Evolutionary conservation across 2,113 vertebrate genomes (phyloP), one percentile per base, ranked within the genome.

Genomic region (Bufo gargarizans): DNA sequence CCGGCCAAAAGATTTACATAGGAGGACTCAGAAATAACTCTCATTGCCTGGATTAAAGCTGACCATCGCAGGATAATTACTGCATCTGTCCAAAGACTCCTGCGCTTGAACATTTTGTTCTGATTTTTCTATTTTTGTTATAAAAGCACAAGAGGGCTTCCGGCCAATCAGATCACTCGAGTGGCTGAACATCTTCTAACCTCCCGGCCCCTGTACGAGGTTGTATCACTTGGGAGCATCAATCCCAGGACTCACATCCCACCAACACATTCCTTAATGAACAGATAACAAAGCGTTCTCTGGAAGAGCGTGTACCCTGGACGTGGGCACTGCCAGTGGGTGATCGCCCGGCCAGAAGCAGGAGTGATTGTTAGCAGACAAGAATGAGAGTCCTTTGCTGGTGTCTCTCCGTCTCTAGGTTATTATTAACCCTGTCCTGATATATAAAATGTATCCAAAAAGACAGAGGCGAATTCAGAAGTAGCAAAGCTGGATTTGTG

Each of bases 121-220:
- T 10, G 45, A 83, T 53, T 63, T 43, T 45, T 11, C 81, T 33
- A 83, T 88, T 88, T 83, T 82, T 49, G 11, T 83, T 83, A 65
- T 83, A 49, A 82, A 65, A 82, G 69, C 71, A 83, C 79, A 83
- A 82, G 56, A 83, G 80, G 86, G 86, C 69, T 76, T 17, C 49
- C 56, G 45, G 86, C 56, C 86, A 83, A 83, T 88, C 86, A 88
- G 79, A 88, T 82, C 69, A 82, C 67, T 56, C n/a, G 85, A 67
- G 58, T 49, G 82, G 63, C 84, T 77, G 90, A 89, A 90, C 65
- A 87, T 90, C 91, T 90, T 89, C 90, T 88, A 71, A 13, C 82
- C 84, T 22, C 53, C 81, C 19, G 65, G 86, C 86, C 86, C 69
- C 79, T 71, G 79, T 82, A 56, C 53, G 50, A 56, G 47, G 77